Percentiles rank a stretch among this genome's conserved stretches.
These are phyloP conservation scores for Stenichneumon culpator DNA, from an alignment of 2,888 invertebrate species.

Conservation along the genomic window DNA sequence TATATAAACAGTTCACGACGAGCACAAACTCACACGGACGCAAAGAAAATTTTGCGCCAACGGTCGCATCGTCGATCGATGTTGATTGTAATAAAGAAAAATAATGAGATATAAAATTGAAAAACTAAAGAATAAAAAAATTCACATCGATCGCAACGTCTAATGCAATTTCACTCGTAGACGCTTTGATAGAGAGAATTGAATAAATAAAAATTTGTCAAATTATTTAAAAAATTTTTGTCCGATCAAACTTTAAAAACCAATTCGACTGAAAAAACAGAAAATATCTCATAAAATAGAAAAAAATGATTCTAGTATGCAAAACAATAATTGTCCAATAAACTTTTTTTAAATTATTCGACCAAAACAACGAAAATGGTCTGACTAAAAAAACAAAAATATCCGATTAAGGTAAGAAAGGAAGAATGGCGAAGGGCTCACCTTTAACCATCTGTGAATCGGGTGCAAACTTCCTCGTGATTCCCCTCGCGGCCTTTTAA, in stretches of 20 bases:
- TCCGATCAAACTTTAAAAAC: too few species aligned
- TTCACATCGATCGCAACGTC: not conserved
- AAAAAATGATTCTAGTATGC: too few species aligned
- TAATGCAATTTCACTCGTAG: not conserved
- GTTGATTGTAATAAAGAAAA: too few species aligned
- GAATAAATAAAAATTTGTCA: not conserved
- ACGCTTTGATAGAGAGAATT: not conserved
- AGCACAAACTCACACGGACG: not conserved
- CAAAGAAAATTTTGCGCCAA: not conserved
- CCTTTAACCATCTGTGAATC: conserved; percentile 75
- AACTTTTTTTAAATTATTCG: too few species aligned
- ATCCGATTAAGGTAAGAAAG: not conserved
- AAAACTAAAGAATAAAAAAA: not conserved
- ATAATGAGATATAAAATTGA: too few species aligned
- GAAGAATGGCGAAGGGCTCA: conserved; percentile 53
- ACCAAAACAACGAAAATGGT: not conserved
- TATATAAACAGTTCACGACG: not conserved
- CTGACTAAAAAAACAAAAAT: not conserved
- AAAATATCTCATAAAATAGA: too few species aligned
- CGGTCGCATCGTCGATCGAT: not conserved
- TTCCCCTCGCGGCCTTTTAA: conserved; percentile 16
- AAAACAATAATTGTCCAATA: too few species aligned
- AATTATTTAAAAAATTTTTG: not conserved
- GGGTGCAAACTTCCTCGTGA: conserved; percentile 21
- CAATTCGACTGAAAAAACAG: too few species aligned